Base-by-base conservation (phyloP, 2,797 vertebrate genomes). In the Sandelia bainsii region DNA sequence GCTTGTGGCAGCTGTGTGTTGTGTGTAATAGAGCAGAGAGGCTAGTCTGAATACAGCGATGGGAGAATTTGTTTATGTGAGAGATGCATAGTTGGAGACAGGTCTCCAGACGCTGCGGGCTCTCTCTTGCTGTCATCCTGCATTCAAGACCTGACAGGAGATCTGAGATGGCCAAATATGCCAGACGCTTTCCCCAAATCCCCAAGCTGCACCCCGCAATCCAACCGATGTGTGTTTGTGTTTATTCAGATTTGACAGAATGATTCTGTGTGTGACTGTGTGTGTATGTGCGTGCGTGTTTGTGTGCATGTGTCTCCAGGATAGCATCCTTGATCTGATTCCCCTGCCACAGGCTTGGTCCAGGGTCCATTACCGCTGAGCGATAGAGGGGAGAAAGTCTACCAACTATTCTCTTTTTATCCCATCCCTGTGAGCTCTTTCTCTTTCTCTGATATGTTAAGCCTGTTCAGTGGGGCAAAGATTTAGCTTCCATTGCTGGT, bases 11-110 rank as follows among this genome's bases (percentile, higher is more conserved):
- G 96, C 96, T 97, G 96, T 98, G 97, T 97, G 97, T 97, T 97
- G 94, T 96, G 97, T 97, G 96, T 98, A 98, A 98, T 98, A 97
- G 97, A 98, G 96, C 97, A 97, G 96, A 97, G 97, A 97, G 96
- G 95, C 96, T 96, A 96, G 95, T 98, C 96, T 96, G 96, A 97
- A 98, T 97, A 96, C 96, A 96, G 96, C 96, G 95, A 96, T 96
- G 95, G 97, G 96, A 97, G 96, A 98, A 97, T 98, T 97, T 97
- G 97, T 97, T 97, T 98, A 96, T 97, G 96, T 97, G 97, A 97
- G 96, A 96, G 96, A 97, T 99, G 96, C 96, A 96, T 96, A 97
- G 97, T 98, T 97, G 95, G 94, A 95, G 95, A 94, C 93, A 93
- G 94, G 95, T 96, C 96, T 96, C 97, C 93, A 94, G 96, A 92